Base-by-base conservation (phyloP, 1,140 invertebrate species). In the Diabrotica undecimpunctata region DNA sequence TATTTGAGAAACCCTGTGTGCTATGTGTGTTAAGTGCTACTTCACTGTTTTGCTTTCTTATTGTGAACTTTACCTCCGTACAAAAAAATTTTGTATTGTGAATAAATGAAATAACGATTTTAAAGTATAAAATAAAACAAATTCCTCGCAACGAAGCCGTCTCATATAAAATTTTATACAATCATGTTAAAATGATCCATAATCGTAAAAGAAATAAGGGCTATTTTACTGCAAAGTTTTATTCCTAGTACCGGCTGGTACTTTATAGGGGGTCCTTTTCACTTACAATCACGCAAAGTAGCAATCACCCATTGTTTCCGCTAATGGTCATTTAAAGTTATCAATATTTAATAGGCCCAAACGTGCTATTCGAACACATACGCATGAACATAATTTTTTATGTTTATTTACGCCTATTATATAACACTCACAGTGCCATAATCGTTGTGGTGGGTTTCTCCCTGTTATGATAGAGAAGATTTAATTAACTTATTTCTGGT, bases 291-390 rank as follows among this genome's bases (percentile, higher is more conserved):
- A 69, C 67, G 67, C 64, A 56, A 69, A 64, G 63, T 64, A 57
- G 66, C 67, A 69, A 66, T 69, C 67, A 69, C 54, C 60, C 41
- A 69, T 66, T 69, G 67, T 66, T 66, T 61, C 67, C 67, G 64
- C 54, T 66, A 66, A 69, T 69, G 64, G 61, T 64, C 59, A 64
- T 69, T 69, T 69, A 63, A 61, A 63, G 39, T 53, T 61, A 66
- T 69, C 67, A 69, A 69, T 69, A 66, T 69, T 66, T 69, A 66
- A 69, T 69, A 46, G 41, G n/a, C 41, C 41, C 41, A 46, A 46
- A 46, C 41, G 41, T 46, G 41, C 41, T 6, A 46, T 46, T 46
- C 41, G 41, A 46, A 46, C n/a, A 46, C 41, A 46, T 8, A 46
- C 41, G 41, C 41, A 46, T 46, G 41, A 46, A 46, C 41, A 46